Conservation (phyloP, 2,797 vertebrate genomes). For the Perodicticus potto region DNA sequence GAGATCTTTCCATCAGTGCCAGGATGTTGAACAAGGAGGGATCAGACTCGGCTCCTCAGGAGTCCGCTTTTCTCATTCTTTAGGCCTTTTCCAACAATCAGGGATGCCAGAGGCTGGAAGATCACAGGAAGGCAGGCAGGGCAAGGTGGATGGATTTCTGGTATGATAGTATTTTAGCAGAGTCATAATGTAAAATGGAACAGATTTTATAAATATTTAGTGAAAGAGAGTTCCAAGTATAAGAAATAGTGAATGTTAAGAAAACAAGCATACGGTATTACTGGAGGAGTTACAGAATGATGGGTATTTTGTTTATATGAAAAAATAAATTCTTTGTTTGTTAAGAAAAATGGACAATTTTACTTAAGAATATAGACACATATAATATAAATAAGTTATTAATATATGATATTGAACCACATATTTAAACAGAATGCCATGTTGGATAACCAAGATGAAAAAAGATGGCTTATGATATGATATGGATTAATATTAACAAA, state of each 20-base stretch:
- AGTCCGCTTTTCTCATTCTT: neutral
- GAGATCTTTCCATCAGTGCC: neutral
- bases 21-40: neutral
- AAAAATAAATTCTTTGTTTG: neutral
- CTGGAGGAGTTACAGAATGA: neutral
- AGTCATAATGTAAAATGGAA: neutral
- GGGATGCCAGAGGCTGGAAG: neutral
- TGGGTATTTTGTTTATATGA: neutral
- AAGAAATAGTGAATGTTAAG: neutral
- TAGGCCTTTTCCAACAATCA: neutral
- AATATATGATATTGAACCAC: neutral
- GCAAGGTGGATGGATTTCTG: neutral
- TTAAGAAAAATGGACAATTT: neutral
- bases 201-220: neutral
- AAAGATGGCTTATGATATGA: neutral
- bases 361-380: neutral
- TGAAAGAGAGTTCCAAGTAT: neutral
- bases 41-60: neutral
- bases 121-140: conserved; percentile 47
- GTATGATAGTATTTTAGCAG: neutral
- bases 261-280: neutral
- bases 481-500: neutral
- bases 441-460: neutral
- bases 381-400: neutral
- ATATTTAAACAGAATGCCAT: neutral